Evolutionary conservation across 2,888 invertebrate genomes (phyloP).

Genomic region (Acanthopleura granulata): DNA sequence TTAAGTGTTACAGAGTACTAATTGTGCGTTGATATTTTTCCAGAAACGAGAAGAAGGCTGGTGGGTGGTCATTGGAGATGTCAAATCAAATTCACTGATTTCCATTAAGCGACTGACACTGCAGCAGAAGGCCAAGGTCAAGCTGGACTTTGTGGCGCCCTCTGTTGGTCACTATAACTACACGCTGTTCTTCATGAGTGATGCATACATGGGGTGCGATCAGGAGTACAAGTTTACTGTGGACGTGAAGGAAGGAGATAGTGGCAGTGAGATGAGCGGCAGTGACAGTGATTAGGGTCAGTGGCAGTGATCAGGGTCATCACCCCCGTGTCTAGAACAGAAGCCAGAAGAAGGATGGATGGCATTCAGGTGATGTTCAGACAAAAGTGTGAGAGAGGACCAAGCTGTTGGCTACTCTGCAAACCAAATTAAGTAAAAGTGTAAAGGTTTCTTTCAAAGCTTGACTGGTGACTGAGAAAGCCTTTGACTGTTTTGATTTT

Average conservation of each 20-base stretch:
- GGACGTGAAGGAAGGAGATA: constrained; percentile 63
- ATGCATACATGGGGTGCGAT: constrained; percentile 98
- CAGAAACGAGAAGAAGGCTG: constrained; percentile 76
- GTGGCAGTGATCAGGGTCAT: constrained; percentile 47
- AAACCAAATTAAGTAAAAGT: too few relatives aligned
- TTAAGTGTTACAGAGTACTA: too few relatives aligned
- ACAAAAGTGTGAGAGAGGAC: too few relatives aligned
- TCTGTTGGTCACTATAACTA: constrained; percentile 88
- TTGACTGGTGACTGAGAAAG: too few relatives aligned
- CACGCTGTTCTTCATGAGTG: constrained; percentile 98
- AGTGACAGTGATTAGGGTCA: constrained; percentile 49
- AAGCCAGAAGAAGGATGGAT: too few relatives aligned
- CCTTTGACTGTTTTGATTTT: too few relatives aligned
- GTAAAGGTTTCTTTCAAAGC: too few relatives aligned
- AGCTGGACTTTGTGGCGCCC: constrained; percentile 94
- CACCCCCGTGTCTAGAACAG: too few relatives aligned
- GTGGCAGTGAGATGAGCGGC: constrained; percentile 41
- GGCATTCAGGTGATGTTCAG: too few relatives aligned
- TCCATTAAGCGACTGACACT: constrained; percentile 97
- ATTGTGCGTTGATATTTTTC: constrained; percentile 23
- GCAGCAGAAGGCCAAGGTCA: constrained; percentile 90
- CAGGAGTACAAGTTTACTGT: constrained; percentile 93
- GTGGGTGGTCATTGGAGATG: constrained; percentile 99
- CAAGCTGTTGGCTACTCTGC: too few relatives aligned
- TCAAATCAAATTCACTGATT: constrained; percentile 91